Conservation (phyloP, 1,140 invertebrate genomes). For the Ericerus pela region DNA sequence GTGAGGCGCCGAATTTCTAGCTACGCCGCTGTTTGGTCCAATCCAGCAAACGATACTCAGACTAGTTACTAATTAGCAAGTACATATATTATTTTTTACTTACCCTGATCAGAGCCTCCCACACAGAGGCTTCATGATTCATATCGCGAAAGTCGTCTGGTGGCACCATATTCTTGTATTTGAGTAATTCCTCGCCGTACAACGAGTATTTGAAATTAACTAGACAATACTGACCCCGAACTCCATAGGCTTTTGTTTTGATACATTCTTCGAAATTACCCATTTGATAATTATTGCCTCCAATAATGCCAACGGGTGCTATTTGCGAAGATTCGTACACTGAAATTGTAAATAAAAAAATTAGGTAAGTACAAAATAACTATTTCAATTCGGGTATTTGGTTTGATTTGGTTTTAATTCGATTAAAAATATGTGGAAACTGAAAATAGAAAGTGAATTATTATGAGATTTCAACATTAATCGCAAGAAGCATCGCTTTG, state of each 20-base stretch:
- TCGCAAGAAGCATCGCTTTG: no score
- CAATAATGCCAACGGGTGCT: constrained; percentile 42
- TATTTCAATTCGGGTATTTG: no score
- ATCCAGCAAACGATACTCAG: no score
- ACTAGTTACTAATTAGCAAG: no score
- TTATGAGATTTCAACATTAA: no score
- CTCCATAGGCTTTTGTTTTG: background rate
- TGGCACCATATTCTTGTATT: background rate
- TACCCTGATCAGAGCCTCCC: constrained; percentile 17
- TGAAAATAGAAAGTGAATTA: no score
- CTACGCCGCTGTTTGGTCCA: no score
- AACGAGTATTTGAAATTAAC: constrained; percentile 11
- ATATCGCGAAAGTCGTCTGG: background rate
- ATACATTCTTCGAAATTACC: constrained; percentile 55
- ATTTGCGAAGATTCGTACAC: constrained; percentile 50
- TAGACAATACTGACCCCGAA: constrained; percentile 16
- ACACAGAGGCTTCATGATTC: constrained; percentile 5
- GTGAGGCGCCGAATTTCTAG: no score
- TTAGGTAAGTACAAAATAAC: no score
- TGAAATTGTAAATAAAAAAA: constrained; percentile 31
- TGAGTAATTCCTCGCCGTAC: constrained; percentile 16
- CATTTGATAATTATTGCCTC: constrained; percentile 43
- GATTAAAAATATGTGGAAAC: no score
- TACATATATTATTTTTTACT: no score
- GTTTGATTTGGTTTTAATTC: no score